These are phyloP conservation scores for Geotrypetes seraphini DNA, from an alignment of 2,797 vertebrate genomes.

Conservation along the genomic window DNA sequence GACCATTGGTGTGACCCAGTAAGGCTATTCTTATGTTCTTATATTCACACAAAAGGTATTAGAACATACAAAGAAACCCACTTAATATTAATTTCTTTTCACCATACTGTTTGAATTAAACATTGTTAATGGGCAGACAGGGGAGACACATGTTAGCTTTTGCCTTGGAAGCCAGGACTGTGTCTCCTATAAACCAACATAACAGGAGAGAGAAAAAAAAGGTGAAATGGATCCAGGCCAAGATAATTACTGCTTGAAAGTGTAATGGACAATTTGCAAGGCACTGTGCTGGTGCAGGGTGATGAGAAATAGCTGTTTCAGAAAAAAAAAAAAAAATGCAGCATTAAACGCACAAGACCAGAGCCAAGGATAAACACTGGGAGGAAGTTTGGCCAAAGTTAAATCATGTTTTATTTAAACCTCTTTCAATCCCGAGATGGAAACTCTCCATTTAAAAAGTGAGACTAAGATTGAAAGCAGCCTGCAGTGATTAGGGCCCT, in stretches of 20 bases:
- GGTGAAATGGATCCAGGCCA: not conserved
- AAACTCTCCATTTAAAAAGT: slow-evolving; percentile 52
- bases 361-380: slow-evolving; percentile 49
- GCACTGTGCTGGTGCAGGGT: not conserved
- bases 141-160: too few species aligned
- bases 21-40: too few species aligned
- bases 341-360: slow-evolving; percentile 33
- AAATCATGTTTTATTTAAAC: slow-evolving; percentile 54
- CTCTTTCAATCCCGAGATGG: slow-evolving; percentile 45
- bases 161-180: too few species aligned
- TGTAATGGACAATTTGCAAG: slow-evolving; percentile 19
- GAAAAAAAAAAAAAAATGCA: slow-evolving; percentile 40
- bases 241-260: not conserved
- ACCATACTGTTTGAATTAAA: too few species aligned
- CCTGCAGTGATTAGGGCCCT: slow-evolving; percentile 42
- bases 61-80: too few species aligned
- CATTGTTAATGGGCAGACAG: too few species aligned
- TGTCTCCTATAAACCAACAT: too few species aligned
- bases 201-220: not conserved
- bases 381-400: slow-evolving; percentile 57
- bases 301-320: slow-evolving; percentile 37
- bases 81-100: too few species aligned
- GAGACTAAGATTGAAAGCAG: slow-evolving; percentile 55
- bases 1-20: too few species aligned
- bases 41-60: too few species aligned